Conservation (phyloP, 2,888 invertebrate species). For the Cryptophagus acutangulus region DNA sequence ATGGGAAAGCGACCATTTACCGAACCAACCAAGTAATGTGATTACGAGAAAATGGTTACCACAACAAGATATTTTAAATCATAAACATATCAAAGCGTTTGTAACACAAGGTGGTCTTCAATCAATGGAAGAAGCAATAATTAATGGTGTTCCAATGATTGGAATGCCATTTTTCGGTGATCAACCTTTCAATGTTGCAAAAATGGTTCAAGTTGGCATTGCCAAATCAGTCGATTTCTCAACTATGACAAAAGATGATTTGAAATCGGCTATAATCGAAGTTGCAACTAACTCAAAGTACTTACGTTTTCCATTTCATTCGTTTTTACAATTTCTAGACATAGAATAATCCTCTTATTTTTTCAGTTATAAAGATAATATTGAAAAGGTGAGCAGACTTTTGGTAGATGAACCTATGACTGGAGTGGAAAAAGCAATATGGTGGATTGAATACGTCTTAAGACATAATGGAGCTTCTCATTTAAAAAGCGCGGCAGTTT, state of each 20-base stretch:
- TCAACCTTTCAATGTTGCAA: slow-evolving; percentile 24
- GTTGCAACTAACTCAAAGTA: slow-evolving; percentile 5
- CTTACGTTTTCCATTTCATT: too few species aligned
- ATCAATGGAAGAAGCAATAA: slow-evolving; percentile 43
- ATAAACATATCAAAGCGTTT: slow-evolving; percentile 11
- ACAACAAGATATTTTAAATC: slow-evolving; percentile 20
- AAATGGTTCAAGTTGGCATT: slow-evolving; percentile 4
- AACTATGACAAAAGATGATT: slow-evolving; percentile 1
- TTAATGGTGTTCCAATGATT: slow-evolving; percentile 41
- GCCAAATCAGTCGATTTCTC: neutral
- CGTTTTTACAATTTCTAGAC: too few species aligned
- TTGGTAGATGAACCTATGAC: slow-evolving; percentile 44
- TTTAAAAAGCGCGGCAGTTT: slow-evolving; percentile 47
- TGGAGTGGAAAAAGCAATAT: slow-evolving; percentile 48
- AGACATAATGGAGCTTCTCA: slow-evolving; percentile 48
- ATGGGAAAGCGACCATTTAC: slow-evolving; percentile 19
- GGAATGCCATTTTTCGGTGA: slow-evolving; percentile 43
- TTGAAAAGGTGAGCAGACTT: slow-evolving; percentile 29
- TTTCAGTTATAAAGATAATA: slow-evolving; percentile 3
- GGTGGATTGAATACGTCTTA: slow-evolving; percentile 54
- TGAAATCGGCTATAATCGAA: slow-evolving; percentile 1
- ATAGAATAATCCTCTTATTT: too few species aligned
- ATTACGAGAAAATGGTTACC: slow-evolving; percentile 18
- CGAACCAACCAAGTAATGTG: slow-evolving; percentile 16
- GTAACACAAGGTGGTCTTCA: slow-evolving; percentile 32